Evolutionary conservation across 2,888 invertebrate species (phyloP).

Genomic region (Hydraecia micacea): DNA sequence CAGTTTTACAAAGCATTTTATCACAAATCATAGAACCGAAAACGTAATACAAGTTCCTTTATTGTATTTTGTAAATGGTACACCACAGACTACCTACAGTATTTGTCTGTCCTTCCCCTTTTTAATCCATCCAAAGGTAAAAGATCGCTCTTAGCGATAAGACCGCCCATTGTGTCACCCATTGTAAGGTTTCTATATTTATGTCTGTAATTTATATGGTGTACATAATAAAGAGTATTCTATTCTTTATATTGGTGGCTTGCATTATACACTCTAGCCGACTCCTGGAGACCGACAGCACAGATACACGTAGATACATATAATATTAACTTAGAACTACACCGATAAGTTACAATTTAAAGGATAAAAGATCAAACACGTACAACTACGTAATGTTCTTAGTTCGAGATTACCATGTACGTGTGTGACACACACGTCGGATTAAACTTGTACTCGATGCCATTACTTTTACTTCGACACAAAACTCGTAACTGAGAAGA

Average conservation of each 20-base stretch:
- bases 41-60: background rate
- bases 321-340: background rate
- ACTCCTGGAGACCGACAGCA: background rate
- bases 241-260: background rate
- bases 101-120: too few species aligned
- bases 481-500: constrained; percentile 20
- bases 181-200: too few species aligned
- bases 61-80: too few species aligned
- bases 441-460: constrained; percentile 12
- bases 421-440: background rate
- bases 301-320: background rate
- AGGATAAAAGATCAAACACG: background rate
- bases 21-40: background rate
- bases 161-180: too few species aligned
- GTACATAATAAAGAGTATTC: too few species aligned
- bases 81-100: too few species aligned
- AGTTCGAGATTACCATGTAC: background rate
- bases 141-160: too few species aligned
- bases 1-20: background rate
- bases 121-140: too few species aligned
- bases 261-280: background rate
- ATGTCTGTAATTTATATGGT: too few species aligned
- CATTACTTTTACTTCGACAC: constrained; percentile 29
- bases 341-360: background rate
- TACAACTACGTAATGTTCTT: background rate